Base-by-base conservation (phyloP, 2,797 vertebrate species). In the Paratrypauchen microcephalus region DNA sequence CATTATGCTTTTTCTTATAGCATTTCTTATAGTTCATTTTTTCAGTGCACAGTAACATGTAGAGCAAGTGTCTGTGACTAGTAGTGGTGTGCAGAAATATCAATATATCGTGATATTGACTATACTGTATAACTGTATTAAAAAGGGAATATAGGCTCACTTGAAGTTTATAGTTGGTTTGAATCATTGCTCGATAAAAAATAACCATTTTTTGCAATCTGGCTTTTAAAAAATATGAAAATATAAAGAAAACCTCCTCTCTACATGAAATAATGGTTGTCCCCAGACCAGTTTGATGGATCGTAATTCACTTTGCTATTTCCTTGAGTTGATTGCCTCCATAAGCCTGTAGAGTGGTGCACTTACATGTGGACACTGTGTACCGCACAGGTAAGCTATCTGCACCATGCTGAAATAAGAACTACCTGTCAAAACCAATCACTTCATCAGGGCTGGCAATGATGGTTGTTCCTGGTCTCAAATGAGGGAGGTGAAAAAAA, bases 351-450 rank as follows among this genome's bases (percentile, higher is more conserved):
- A 65, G 48, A 41, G 15, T 3, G n/a, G 50, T 60, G 58, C 69
- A 72, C 66, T 79, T 76, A 70, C 58, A 55, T 16, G 48, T 48
- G 48, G 58, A 18, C 48, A 45, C 23, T 50, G 50, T 74, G 69
- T 55, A 65, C 41, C 65, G 70, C 54, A 70, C 54, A 69, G 48
- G 73, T 74, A 68, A 6, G 41, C 32, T 4, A 23, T 70, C 30
- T 55, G 68, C 68, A 73, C 72, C 47, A 54, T 30, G 58, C 57
- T 74, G 50, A 75, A 86, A 77, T 79, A 79, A 69, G 56, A 60
- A 52, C 61, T 70, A 62, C 75, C 28, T 75, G 69, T 81, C 81
- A 56, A 70, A 80, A 67, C 72, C 78, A 85, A 82, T 85, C 80
- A 83, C 69, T 79, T 82, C 76, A 87, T 79, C 78, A 81, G 83